phyloP scores from a whole-genome alignment of 1,140 invertebrate genomes.

The Aphaenogaster rudis region DNA sequence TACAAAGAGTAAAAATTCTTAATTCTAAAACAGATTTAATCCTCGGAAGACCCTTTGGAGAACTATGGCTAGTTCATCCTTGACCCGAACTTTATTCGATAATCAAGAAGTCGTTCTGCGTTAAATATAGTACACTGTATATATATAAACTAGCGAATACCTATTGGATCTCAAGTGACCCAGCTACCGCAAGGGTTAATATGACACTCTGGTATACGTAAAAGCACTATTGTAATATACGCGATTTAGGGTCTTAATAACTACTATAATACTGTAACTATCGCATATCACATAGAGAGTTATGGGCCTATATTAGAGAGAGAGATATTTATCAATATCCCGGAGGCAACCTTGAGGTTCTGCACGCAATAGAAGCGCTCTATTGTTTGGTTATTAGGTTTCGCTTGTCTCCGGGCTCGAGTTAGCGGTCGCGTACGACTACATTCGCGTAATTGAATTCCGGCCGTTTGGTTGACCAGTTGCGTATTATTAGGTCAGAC shows the following conservation, averaged over 20 bases:
- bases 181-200: too few relatives aligned
- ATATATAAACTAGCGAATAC: too few relatives aligned
- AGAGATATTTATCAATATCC: background rate
- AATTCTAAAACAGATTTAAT: background rate
- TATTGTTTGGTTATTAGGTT: constrained; percentile 75
- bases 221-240: background rate
- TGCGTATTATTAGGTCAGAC: constrained; percentile 80
- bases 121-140: too few relatives aligned
- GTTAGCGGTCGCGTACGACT: constrained; percentile 69
- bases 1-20: background rate
- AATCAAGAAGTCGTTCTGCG: too few relatives aligned
- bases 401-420: constrained; percentile 61
- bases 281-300: background rate
- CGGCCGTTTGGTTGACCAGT: constrained; percentile 74
- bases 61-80: too few relatives aligned
- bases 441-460: constrained; percentile 82
- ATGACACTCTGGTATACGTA: background rate
- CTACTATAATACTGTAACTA: background rate
- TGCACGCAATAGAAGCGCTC: background rate
- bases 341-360: constrained; percentile 5
- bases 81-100: background rate
- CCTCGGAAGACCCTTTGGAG: too few relatives aligned
- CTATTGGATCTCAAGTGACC: too few relatives aligned
- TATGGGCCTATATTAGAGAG: background rate
- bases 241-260: background rate